These are phyloP conservation scores for Merodon equestris DNA, from an alignment of 2,888 invertebrate genomes.

Conservation along the genomic window DNA sequence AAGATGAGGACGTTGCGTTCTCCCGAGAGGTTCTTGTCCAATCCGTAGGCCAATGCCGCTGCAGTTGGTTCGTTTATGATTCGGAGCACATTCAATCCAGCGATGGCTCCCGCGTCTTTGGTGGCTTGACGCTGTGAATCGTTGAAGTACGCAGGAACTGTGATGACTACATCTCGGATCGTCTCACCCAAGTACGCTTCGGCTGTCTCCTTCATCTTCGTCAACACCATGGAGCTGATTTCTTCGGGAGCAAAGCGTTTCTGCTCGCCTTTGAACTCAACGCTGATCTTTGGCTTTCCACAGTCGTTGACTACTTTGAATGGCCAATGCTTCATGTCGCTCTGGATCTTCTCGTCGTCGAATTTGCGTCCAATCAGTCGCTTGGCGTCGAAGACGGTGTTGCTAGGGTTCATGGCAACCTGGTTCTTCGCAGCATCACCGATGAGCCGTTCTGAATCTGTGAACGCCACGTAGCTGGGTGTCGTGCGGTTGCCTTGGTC, in stretches of 20 bases:
- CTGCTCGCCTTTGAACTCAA: slow-evolving; percentile 83
- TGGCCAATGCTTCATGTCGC: slow-evolving; percentile 91
- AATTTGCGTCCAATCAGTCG: slow-evolving; percentile 87
- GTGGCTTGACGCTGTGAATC: slow-evolving; percentile 86
- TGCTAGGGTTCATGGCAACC: slow-evolving; percentile 86
- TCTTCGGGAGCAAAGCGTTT: slow-evolving; percentile 86
- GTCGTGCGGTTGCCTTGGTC: slow-evolving; percentile 89
- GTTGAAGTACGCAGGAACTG: slow-evolving; percentile 88
- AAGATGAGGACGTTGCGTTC: slow-evolving; percentile 84
- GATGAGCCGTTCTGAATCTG: slow-evolving; percentile 84
- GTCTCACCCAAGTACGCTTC: slow-evolving; percentile 83
- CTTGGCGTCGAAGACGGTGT: slow-evolving; percentile 87
- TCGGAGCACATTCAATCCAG: slow-evolving; percentile 88
- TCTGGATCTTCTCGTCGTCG: slow-evolving; percentile 86
- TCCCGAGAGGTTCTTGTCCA: slow-evolving; percentile 84
- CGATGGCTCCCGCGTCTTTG: slow-evolving; percentile 88
- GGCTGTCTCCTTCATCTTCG: slow-evolving; percentile 81
- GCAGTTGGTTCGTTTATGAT: slow-evolving; percentile 92
- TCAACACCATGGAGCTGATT: slow-evolving; percentile 84
- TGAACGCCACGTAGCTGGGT: slow-evolving; percentile 87
- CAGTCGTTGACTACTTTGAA: slow-evolving; percentile 85
- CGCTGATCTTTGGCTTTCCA: slow-evolving; percentile 84
- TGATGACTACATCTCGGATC: slow-evolving; percentile 85
- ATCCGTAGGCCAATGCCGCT: slow-evolving; percentile 86
- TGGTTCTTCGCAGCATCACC: slow-evolving; percentile 87